Evolutionary conservation across 2,888 invertebrate genomes (phyloP), one percentile per base, ranked within the genome.

Genomic region (Odontocolon sp.): DNA sequence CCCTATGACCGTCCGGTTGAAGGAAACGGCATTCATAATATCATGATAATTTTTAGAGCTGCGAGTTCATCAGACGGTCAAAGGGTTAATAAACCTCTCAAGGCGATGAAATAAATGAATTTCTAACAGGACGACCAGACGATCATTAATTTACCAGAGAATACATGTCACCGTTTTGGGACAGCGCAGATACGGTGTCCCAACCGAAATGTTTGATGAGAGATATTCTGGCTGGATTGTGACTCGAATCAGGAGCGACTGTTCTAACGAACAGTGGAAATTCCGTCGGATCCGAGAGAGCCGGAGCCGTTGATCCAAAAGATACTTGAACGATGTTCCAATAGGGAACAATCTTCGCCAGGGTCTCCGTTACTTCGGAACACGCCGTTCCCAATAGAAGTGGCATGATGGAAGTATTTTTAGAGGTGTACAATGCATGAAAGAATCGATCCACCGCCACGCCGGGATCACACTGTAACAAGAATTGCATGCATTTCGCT

Each of bases 241-340:
- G 96, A 0, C 97, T 96, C 0, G 97, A 96, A 88, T 97, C 97
- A 0, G 97, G 97, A 0, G 97, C 95, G 0, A 96, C 96, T 0
- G 97, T 96, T 38, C 97, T 93, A 91, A 96, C 96, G 92, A 98
- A 98, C 38, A 96, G 93, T 1, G 97, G 97, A 90, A 96, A 98
- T 90, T 97, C 96, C 36, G 94, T 94, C 23, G 97, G 93, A 91
- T 97, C 97, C 83, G 97, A 97, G 66, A 98, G 92, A 0, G 96
- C 96, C 11, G 98, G 97, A 0, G 97, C 96, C 16, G 95, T 96
- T 0, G 97, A 96, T 1, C 97, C 98, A 87, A 96, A 97, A 0
- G 98, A 98, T 36, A 98, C 95, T 94, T 98, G 96, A 6, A 97
- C 94, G 83, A 98, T 95, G 88, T 97, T 97, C 97, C 97, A 97